Evolutionary conservation across 2,888 invertebrate species (phyloP).

Genomic region (Dolichopus griseipennis): DNA sequence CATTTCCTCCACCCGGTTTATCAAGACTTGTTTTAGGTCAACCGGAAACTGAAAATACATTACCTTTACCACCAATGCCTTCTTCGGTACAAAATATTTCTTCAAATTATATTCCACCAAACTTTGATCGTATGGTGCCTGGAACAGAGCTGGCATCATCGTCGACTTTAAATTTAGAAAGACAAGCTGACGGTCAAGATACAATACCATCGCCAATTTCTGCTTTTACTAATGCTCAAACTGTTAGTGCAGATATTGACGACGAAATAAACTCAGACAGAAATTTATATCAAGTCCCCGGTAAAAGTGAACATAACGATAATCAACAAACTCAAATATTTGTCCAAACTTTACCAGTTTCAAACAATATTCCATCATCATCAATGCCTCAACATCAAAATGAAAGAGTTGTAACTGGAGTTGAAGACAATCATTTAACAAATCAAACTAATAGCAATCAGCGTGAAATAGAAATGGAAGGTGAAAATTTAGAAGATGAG

Average conservation of each 20-base stretch:
- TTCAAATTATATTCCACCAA: slow-evolving; percentile 44
- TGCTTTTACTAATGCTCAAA: slow-evolving; percentile 18
- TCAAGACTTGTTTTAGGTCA: slow-evolving; percentile 60
- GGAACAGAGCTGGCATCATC: slow-evolving; percentile 43
- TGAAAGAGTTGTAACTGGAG: slow-evolving; percentile 49
- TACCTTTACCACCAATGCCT: slow-evolving; percentile 30
- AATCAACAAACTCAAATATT: slow-evolving; percentile 12
- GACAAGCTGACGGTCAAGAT: slow-evolving; percentile 43
- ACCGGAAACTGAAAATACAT: slow-evolving; percentile 46
- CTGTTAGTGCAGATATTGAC: slow-evolving; percentile 24
- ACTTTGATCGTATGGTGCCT: slow-evolving; percentile 48
- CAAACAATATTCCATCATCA: not conserved
- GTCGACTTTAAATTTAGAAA: slow-evolving; percentile 42
- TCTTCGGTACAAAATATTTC: slow-evolving; percentile 20
- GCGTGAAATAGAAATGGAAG: slow-evolving; percentile 51
- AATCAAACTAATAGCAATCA: slow-evolving; percentile 36
- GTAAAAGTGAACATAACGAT: slow-evolving; percentile 29
- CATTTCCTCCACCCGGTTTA: slow-evolving; percentile 54
- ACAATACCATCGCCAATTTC: slow-evolving; percentile 28
- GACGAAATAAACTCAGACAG: slow-evolving; percentile 28
- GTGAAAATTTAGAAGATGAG: slow-evolving; percentile 48
- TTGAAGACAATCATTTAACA: slow-evolving; percentile 39
- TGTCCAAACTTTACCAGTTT: not conserved
- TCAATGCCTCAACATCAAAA: slow-evolving; percentile 18
- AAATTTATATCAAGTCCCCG: slow-evolving; percentile 36